phyloP scores from a whole-genome alignment of 2,113 vertebrate genomes.

The Pelobates fuscus region DNA sequence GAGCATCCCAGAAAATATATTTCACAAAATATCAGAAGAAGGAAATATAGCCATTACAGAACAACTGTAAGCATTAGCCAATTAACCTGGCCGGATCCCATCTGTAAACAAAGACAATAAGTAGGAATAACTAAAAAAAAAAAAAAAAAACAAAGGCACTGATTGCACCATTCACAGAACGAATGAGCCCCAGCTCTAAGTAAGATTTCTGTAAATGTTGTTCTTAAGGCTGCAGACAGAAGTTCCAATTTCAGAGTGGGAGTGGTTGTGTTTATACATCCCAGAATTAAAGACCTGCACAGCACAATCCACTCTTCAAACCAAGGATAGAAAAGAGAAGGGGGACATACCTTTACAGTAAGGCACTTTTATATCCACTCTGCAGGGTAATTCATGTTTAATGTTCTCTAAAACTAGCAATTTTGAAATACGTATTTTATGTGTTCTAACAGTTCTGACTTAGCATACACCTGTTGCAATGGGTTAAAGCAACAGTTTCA shows the following conservation, averaged over 20 bases:
- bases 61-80: too few relatives aligned
- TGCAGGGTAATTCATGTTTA: not conserved
- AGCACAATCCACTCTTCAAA: constrained; percentile 17
- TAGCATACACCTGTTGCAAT: too few relatives aligned
- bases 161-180: not conserved
- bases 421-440: too few relatives aligned
- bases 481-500: too few relatives aligned
- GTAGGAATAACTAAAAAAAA: too few relatives aligned
- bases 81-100: too few relatives aligned
- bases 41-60: too few relatives aligned
- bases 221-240: constrained; percentile 15
- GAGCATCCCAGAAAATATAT: too few relatives aligned
- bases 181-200: not conserved
- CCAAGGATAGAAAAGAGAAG: constrained; percentile 32
- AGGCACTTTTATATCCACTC: constrained; percentile 12
- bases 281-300: constrained; percentile 50
- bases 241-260: constrained; percentile 45
- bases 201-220: constrained; percentile 9
- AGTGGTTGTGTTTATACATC: constrained; percentile 39
- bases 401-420: too few relatives aligned
- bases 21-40: too few relatives aligned
- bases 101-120: too few relatives aligned
- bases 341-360: constrained; percentile 27
- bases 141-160: not conserved
- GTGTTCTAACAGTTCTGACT: too few relatives aligned